Conservation (phyloP, 2,797 vertebrate genomes). For the Manis pentadactyla region DNA sequence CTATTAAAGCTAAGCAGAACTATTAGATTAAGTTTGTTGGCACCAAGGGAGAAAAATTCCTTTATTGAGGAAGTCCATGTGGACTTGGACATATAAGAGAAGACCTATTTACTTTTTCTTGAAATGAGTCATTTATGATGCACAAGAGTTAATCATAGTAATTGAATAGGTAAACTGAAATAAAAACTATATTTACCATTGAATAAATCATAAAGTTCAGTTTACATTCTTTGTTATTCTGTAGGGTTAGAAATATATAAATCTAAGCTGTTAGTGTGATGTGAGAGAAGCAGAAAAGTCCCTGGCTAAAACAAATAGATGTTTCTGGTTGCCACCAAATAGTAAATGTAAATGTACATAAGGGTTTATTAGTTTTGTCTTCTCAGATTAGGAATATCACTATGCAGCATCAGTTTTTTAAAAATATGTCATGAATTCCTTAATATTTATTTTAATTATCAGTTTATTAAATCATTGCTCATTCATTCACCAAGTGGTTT, state of each 20-base stretch:
- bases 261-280: slow-evolving; percentile 6
- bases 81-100: background rate
- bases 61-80: background rate
- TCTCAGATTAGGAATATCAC: slow-evolving; percentile 39
- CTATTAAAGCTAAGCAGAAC: slow-evolving; percentile 41
- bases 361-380: slow-evolving; percentile 2
- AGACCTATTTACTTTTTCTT: slow-evolving; percentile 29
- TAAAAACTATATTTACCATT: slow-evolving; percentile 45
- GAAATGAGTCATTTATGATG: slow-evolving; percentile 35
- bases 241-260: slow-evolving; percentile 43
- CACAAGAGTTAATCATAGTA: slow-evolving; percentile 1
- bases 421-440: slow-evolving; percentile 43
- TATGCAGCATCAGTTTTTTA: background rate
- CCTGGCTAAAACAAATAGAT: background rate
- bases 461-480: background rate
- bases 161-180: slow-evolving; percentile 43
- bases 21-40: slow-evolving; percentile 40
- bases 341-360: slow-evolving; percentile 38
- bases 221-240: background rate
- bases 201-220: slow-evolving; percentile 27
- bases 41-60: background rate
- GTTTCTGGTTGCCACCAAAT: slow-evolving; percentile 40
- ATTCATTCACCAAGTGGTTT: background rate
- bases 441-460: background rate
- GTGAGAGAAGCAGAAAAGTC: background rate